Evolutionary conservation across 2,888 invertebrate genomes (phyloP).

Genomic region (Drosophila peninsularis): DNA sequence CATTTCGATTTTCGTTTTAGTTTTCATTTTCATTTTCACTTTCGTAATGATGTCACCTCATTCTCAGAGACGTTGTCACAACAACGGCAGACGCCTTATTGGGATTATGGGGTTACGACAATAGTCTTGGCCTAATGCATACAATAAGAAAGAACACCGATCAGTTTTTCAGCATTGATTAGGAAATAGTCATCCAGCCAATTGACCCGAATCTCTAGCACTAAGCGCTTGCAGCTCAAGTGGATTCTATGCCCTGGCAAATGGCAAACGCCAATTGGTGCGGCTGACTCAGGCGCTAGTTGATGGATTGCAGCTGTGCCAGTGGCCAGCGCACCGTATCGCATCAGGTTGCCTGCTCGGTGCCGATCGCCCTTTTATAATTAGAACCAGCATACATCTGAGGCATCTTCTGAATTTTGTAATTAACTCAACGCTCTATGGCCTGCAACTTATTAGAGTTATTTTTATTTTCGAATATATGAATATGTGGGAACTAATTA

Average conservation of each 20-base stretch:
- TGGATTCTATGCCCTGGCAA: slow-evolving; percentile 42
- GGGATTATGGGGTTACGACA: slow-evolving; percentile 55
- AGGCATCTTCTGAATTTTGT: slow-evolving; percentile 48
- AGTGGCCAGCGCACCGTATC: slow-evolving; percentile 6
- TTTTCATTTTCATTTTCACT: slow-evolving; percentile 57
- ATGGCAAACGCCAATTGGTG: slow-evolving; percentile 24
- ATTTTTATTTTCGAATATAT: slow-evolving; percentile 42
- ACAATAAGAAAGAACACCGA: slow-evolving; percentile 3
- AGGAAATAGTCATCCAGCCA: slow-evolving; percentile 41
- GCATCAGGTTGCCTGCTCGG: slow-evolving; percentile 38
- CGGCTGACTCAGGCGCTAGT: slow-evolving; percentile 38
- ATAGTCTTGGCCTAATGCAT: slow-evolving; percentile 23
- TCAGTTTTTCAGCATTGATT: slow-evolving; percentile 30
- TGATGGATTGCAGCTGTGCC: slow-evolving; percentile 76
- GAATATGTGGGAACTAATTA: slow-evolving; percentile 57
- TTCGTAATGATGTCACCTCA: slow-evolving; percentile 60
- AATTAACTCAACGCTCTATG: slow-evolving; percentile 40
- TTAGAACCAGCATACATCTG: slow-evolving; percentile 55
- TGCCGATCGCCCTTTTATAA: slow-evolving; percentile 59
- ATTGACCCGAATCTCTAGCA: slow-evolving; percentile 53
- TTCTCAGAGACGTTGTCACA: slow-evolving; percentile 31
- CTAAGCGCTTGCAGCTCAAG: slow-evolving; percentile 60
- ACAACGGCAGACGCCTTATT: slow-evolving; percentile 35
- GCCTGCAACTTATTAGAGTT: slow-evolving; percentile 58
- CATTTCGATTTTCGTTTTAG: slow-evolving; percentile 56